Evolutionary conservation across 2,113 vertebrate species (phyloP), one percentile per base, ranked within the genome.

Genomic region (Ursus arctos): DNA sequence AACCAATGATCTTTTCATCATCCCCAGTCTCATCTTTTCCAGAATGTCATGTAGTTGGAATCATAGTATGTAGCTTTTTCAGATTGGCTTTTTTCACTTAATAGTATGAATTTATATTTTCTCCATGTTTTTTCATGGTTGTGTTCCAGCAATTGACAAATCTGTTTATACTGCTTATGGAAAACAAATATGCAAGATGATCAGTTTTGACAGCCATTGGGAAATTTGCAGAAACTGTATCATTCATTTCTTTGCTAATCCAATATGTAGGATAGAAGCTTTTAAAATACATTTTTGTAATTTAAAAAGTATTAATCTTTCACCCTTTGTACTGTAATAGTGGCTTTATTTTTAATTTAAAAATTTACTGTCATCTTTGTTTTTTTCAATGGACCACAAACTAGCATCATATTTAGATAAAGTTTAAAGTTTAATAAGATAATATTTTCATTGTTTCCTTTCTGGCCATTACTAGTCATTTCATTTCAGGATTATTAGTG

Each of bases 171-270:
- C 9, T 88, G 33, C 71, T 31, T 47, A 83, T 22, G 61, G 15
- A 83, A 53, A 28, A 72, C 18, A 26, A 40, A 61, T 53, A 94
- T 18, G 26, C 49, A 86, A 93, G 71, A 51, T 28, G n/a, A 59
- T 63, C 40, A 74, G 14, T 72, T 67, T 57, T 79, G 49, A 33
- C 47, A 86, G 53, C 51, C 47, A 89, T 2, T 61, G 57, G 63
- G 57, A 90, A 95, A 36, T 19, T 83, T 63, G 57, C 47, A 89
- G 65, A 83, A 89, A 90, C 67, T 40, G 40, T 83, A 53, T 90
- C 82, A 76, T 40, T 94, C 33, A 74, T 83, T 74, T 53, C 59
- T 82, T 95, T 83, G n/a, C n/a, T 89, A 95, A 82, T 53, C 43
- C 77, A 89, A 51, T 18, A 86, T 43, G 19, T 65, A 77, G n/a